Base-by-base conservation (phyloP, 2,797 vertebrate species). In the Acipenser transmontanus region DNA sequence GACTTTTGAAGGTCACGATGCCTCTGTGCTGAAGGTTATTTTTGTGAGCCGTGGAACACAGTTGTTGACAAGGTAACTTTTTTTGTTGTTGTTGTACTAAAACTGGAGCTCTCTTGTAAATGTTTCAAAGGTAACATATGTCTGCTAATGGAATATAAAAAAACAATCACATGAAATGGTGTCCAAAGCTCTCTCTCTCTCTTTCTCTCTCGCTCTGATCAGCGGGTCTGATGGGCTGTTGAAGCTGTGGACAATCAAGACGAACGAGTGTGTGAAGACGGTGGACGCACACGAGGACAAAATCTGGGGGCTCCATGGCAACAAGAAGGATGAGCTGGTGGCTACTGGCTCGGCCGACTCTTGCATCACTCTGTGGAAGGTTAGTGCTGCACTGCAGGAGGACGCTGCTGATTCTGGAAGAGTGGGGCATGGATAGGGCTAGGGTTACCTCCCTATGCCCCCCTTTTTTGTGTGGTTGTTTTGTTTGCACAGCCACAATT, bases 191-290 rank as follows among this genome's bases (percentile, higher is more conserved):
- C 13, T 13, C 1, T 47, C 3, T 0, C 5, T 8, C 8, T 47
- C 51, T 9, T 1, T 47, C 11, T n/a, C 14, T 13, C 5, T 62
- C 5, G 4, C 0, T 47, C 50, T 59, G 34, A 34, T 34, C 77
- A 99, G 97, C 0, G 97, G 94, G 47, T 96, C 97, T 0, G 96
- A 99, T 0, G 97, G 97, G 10, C 92, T 99, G 7, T 69, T 99
- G 47, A 99, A 99, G 71, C 91, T 99, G 47, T 99, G 97, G 97
- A 99, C 96, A 61, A 96, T 99, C 72, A 99, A 99, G 80, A 95
- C 85, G 56, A 98, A 97, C 0, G 96, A 98, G 77, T 99, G 97
- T 5, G 91, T 98, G 71, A 93, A 92, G 81, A 99, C 97, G 0
- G 68, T 99, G 56, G 97, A 99, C 0, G 92, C 85, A 47, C 97